Conservation (phyloP, 1,140 invertebrate species). For the Cylas formicarius region DNA sequence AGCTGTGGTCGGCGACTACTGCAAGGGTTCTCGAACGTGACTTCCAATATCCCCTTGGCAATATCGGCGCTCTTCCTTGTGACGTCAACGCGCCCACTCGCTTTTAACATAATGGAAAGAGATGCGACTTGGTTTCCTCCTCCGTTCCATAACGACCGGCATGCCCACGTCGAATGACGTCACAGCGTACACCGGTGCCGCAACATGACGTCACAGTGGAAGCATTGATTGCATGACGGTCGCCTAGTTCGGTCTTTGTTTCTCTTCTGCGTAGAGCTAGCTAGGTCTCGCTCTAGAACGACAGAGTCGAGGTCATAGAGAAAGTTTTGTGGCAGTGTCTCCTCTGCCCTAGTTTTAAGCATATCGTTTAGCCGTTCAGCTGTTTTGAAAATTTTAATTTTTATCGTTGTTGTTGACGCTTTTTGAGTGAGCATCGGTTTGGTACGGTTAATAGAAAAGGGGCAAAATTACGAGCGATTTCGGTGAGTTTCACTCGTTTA, state of each 20-base stretch:
- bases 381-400: constrained; percentile 8
- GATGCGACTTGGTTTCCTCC: too few species aligned
- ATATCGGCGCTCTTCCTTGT: constrained; percentile 1
- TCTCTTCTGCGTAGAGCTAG: constrained; percentile 1
- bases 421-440: neutral
- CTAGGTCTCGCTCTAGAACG: constrained; percentile 24
- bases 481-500: too few species aligned
- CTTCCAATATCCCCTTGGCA: too few species aligned
- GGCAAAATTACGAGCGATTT: too few species aligned
- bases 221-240: constrained; percentile 35
- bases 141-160: constrained; percentile 17
- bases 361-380: constrained; percentile 22
- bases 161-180: constrained; percentile 28
- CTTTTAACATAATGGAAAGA: constrained; percentile 26
- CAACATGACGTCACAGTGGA: constrained; percentile 29
- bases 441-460: neutral
- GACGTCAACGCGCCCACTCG: constrained; percentile 18
- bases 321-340: constrained; percentile 36
- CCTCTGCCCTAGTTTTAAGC: constrained; percentile 17
- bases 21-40: too few species aligned
- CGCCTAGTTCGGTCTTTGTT: constrained; percentile 9
- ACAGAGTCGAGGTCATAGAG: constrained; percentile 36
- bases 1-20: too few species aligned
- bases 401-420: neutral
- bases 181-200: constrained; percentile 23